These are phyloP conservation scores for Periparus ater DNA, from an alignment of 2,797 vertebrate genomes.

Conservation along the genomic window DNA sequence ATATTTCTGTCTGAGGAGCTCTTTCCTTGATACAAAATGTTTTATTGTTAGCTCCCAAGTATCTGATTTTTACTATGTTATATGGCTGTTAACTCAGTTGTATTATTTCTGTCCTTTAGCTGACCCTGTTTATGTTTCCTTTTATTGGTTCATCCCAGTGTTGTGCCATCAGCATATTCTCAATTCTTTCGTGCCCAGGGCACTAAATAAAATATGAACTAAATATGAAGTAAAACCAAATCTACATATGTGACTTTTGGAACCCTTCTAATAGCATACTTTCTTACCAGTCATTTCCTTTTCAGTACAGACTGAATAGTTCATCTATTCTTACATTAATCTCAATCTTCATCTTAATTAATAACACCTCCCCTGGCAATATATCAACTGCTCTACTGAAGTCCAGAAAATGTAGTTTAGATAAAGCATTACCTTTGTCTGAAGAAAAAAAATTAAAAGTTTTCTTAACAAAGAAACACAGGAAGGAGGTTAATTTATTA, in stretches of 20 bases:
- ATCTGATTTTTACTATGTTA: not conserved
- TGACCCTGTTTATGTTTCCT: not conserved
- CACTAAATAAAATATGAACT: not conserved
- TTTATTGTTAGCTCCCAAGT: not conserved
- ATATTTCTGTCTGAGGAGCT: not conserved
- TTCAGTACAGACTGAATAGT: not conserved
- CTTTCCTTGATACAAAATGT: not conserved
- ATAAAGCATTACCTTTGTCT: not conserved
- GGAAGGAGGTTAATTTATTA: not conserved
- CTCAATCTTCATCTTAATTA: slow-evolving; percentile 22
- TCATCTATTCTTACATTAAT: not conserved
- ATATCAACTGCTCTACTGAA: not conserved
- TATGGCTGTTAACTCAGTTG: not conserved
- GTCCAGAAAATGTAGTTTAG: not conserved
- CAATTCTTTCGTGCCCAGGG: not conserved
- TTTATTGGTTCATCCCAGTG: not conserved
- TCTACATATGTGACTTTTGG: not conserved
- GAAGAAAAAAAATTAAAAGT: not conserved
- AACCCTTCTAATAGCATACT: not conserved
- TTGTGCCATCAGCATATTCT: not conserved
- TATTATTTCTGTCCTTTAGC: not conserved
- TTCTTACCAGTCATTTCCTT: not conserved
- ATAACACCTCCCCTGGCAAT: not conserved
- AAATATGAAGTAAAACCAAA: not conserved
- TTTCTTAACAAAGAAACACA: not conserved